These are phyloP conservation scores for Hyperoplus immaculatus DNA, from an alignment of 2,797 vertebrate genomes.

Conservation along the genomic window DNA sequence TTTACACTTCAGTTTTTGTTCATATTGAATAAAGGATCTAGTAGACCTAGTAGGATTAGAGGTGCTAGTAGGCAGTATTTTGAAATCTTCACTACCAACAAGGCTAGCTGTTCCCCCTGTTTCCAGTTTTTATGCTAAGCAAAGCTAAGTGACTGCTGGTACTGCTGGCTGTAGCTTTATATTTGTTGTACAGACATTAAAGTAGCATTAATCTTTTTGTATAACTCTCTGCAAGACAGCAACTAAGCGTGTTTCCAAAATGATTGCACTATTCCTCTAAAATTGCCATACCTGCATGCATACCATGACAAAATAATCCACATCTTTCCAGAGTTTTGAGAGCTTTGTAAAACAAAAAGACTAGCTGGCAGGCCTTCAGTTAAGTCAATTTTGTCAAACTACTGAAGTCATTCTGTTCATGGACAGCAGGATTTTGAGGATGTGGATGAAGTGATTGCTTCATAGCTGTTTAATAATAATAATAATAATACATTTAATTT, in stretches of 20 bases:
- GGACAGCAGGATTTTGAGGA: slow-evolving; percentile 28
- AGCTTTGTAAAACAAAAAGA: background rate
- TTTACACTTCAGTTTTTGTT: background rate
- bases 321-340: background rate
- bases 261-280: background rate
- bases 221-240: background rate
- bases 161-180: too few relatives aligned
- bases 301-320: background rate
- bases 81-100: background rate
- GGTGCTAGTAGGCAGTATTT: background rate
- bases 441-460: slow-evolving; percentile 47
- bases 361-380: background rate
- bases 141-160: too few relatives aligned
- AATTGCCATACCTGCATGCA: background rate
- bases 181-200: background rate
- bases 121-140: too few relatives aligned
- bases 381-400: background rate
- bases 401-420: background rate
- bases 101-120: too few relatives aligned
- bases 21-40: background rate
- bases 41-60: background rate
- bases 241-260: background rate
- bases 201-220: background rate
- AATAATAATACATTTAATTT: too few relatives aligned
- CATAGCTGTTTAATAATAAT: background rate